Evolutionary conservation across 1,140 invertebrate genomes (phyloP), one percentile per base, ranked within the genome.

Genomic region (Scaptomyza pallida): DNA sequence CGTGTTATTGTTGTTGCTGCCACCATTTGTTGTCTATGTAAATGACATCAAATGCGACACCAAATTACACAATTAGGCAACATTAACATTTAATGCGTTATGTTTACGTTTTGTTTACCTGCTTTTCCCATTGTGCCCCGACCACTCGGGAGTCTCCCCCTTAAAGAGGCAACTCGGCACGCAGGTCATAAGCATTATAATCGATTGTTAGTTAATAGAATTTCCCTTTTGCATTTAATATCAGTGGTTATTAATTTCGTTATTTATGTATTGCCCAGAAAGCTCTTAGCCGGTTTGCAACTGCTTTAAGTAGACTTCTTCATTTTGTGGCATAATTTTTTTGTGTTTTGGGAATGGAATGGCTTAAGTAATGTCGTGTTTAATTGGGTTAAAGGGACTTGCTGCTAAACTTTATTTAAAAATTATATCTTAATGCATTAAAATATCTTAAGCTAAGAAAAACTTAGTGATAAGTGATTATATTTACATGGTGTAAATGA

Each of bases 11-110:
- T 45, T 62, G 44, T 35, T 47, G 19, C 41, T 59, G 51, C 8
- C 13, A 21, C 43, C 44, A 74, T 82, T 86, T 70, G 76, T 88
- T 75, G 71, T 69, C 74, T 65, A 65, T 62, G 62, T 62, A 86
- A 86, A 81, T 81, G 82, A 69, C 82, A 78, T 64, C 41, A 78
- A 86, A 73, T 68, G 78, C 82, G 78, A 88, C 82, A 88, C 74
- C 82, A 88, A 88, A 88, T 88, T 88, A 88, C 82, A 88, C 82
- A 88, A 88, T 88, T 88, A 88, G 82, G 75, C 82, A 76, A 76
- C 82, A 88, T 88, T 88, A 88, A 88, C 82, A 78, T 88, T 88
- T 88, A 88, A 88, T 88, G 78, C 75, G 82, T 86, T 75, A 78
- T 86, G 73, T 81, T 85, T 86, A 65, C 81, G 73, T 79, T 86